A percentile compares a stretch with the other conserved stretches of the same genome.
phyloP scores from a whole-genome alignment of 1,140 invertebrate species.

The Drosophila tristis region DNA sequence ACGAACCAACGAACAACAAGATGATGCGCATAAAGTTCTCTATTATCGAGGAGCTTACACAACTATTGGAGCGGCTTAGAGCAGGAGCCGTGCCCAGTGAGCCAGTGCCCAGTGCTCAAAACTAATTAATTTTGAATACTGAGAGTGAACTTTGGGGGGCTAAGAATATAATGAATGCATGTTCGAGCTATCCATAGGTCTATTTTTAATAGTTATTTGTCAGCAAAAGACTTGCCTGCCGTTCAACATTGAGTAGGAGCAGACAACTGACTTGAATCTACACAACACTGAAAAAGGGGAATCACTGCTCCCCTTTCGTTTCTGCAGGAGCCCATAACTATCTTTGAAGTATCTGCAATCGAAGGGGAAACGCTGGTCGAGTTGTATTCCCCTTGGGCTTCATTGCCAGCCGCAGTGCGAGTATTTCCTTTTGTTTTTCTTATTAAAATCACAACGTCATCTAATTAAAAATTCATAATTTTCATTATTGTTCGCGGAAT shows the following conservation, averaged over 20 bases:
- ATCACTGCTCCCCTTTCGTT: no score
- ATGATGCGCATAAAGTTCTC: constrained; percentile 28
- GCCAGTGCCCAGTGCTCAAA: not conserved
- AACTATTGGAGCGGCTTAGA: no score
- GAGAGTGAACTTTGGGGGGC: no score
- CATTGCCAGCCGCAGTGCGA: not conserved
- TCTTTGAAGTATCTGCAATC: no score
- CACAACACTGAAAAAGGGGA: not conserved
- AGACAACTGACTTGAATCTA: no score
- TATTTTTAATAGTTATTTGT: no score
- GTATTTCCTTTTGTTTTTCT: constrained; percentile 26
- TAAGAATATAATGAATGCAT: no score
- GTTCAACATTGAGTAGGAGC: not conserved
- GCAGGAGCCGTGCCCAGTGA: no score
- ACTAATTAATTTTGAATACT: no score
- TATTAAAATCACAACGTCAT: constrained; percentile 63
- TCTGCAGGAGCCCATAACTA: no score
- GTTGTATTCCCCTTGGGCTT: constrained; percentile 29
- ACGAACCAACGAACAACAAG: constrained; percentile 34
- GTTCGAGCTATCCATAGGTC: no score
- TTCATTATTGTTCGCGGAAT: constrained; percentile 68
- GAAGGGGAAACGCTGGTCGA: not conserved
- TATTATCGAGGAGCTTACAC: not conserved
- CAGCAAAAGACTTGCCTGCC: no score
- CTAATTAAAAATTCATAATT: constrained; percentile 78